Base-by-base conservation (phyloP, 2,113 vertebrate species). In the Pseudonaja textilis region DNA sequence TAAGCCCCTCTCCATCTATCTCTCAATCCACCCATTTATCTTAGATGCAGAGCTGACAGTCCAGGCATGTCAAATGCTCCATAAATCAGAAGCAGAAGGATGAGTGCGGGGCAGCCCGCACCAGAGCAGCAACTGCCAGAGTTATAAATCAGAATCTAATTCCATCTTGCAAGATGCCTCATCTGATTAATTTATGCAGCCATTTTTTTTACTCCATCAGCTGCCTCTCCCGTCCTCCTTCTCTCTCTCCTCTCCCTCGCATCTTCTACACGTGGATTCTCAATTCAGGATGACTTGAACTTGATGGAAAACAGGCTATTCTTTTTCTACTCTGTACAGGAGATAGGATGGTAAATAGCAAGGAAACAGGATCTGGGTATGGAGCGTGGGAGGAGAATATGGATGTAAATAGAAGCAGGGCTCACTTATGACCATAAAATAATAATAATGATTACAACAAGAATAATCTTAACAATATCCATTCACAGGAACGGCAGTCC, bases 181-280 rank as follows among this genome's bases (percentile, higher is more conserved):
- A 61, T 97, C 97, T 97, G 97, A 97, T 98, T 97, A 97, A 98
- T 97, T 98, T 98, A 98, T 97, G 97, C 97, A 96, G 97, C 96
- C 95, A 3, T 94, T 96, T 97, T 97, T 97, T 97, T 95, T 26
- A 0, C 92, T 94, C 94, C 94, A 93, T 94, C 92, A 26, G 87
- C 16, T 16, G 87, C 94, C 96, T 93, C 92, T 45, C 11, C 88
- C 93, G 9, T 59, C 2, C 86, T 52, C 91, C 61, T 0, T 94
- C 96, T 88, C 91, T 10, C 89, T 93, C 14, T 61, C 4, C 87
- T 57, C 92, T 61, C 0, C 95, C 95, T 89, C 90, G 7, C 93
- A 92, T 59, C 12, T 64, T 45, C 25, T 47, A 47, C 39, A 9
- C 16, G 39, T 91, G 45, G 20, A 69, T 89, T 93, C 90, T 0